A percentile compares a stretch with the other conserved stretches of the same genome.
Evolutionary conservation across 1,140 invertebrate genomes (phyloP).

Genomic region (Sinonovacula constricta): DNA sequence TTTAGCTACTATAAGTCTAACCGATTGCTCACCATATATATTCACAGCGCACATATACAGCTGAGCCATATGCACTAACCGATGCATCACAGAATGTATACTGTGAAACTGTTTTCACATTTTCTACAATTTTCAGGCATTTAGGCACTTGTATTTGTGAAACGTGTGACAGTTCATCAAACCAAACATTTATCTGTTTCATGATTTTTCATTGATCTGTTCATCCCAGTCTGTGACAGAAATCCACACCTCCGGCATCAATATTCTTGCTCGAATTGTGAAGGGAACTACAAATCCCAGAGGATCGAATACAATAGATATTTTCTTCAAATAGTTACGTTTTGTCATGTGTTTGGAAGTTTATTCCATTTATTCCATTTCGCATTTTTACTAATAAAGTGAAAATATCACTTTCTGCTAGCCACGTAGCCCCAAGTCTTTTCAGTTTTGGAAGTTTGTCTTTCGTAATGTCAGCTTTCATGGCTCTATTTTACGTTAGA

Average conservation of each 20-base stretch:
- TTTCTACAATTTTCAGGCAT: neutral
- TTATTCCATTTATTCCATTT: too few relatives aligned
- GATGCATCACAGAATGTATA: conserved; percentile 30
- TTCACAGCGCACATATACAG: conserved; percentile 15
- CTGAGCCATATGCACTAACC: neutral
- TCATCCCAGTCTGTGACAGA: conserved; percentile 28
- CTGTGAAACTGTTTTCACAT: neutral
- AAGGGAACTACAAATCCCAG: conserved; percentile 14
- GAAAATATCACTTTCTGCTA: conserved; percentile 37
- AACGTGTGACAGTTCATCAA: neutral
- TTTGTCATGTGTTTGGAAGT: too few relatives aligned
- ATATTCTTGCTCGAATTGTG: conserved; percentile 17
- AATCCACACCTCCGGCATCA: conserved; percentile 27
- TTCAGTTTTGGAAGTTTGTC: conserved; percentile 28
- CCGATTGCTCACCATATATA: neutral
- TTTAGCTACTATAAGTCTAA: conserved; percentile 4
- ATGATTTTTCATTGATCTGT: neutral
- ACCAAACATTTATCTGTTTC: neutral
- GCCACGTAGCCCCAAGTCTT: conserved; percentile 34
- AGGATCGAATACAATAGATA: conserved; percentile 30
- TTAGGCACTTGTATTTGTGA: neutral
- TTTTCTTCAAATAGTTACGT: conserved; percentile 28
- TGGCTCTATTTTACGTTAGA: conserved; percentile 9
- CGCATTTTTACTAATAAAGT: too few relatives aligned
- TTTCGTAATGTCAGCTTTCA: conserved; percentile 17